Evolutionary conservation across 2,888 invertebrate genomes (phyloP).

Genomic region (Drosophila robusta): DNA sequence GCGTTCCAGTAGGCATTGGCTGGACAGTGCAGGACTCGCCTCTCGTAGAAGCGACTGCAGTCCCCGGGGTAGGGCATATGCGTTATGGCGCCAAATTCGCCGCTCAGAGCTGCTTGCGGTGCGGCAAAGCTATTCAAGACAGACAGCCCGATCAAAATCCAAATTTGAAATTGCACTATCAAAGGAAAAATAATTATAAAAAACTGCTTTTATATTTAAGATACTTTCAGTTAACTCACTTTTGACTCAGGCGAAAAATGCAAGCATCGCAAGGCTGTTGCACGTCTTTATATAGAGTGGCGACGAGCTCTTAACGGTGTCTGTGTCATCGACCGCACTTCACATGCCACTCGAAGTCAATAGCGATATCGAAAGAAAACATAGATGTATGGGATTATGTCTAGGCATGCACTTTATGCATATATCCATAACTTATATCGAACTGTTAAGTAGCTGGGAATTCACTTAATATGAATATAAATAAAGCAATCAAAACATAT

Average conservation of each 20-base stretch:
- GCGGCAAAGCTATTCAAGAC: background rate
- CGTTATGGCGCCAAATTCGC: background rate
- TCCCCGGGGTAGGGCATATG: constrained; percentile 37
- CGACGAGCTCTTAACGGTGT: background rate
- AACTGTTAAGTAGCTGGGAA: constrained; percentile 26
- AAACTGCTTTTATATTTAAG: background rate
- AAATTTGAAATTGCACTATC: constrained; percentile 33
- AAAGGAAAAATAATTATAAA: background rate
- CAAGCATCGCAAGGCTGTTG: background rate
- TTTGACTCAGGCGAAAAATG: constrained; percentile 6
- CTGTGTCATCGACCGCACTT: background rate
- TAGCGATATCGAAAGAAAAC: background rate
- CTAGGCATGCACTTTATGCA: background rate
- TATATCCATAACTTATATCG: background rate
- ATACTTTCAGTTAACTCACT: constrained; percentile 25
- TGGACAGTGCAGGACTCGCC: constrained; percentile 27
- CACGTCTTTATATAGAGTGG: constrained; percentile 24
- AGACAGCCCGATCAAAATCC: constrained; percentile 3
- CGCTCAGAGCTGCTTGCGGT: background rate
- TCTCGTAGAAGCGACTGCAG: constrained; percentile 45
- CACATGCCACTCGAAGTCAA: background rate
- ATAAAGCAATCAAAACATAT: constrained; percentile 4
- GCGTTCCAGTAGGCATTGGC: constrained; percentile 37
- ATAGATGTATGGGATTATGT: background rate
- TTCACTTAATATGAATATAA: background rate